phyloP scores from a whole-genome alignment of 2,888 invertebrate genomes.

The Phyllotreta cruciferae region DNA sequence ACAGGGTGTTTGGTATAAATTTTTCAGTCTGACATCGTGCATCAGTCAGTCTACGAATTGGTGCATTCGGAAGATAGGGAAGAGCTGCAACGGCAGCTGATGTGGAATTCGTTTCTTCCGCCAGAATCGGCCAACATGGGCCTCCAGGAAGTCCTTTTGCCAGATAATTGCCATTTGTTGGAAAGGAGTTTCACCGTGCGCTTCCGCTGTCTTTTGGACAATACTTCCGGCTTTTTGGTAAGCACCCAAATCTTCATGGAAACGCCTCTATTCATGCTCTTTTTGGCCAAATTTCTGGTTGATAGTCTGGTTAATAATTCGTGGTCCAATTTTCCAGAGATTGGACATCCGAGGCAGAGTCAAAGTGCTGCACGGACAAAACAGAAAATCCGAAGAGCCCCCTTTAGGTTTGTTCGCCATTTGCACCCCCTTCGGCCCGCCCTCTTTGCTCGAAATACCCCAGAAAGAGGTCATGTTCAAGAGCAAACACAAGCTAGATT shows the following conservation, averaged over 20 bases:
- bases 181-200: conserved; percentile 98
- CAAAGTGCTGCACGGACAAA: conserved; percentile 95
- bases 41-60: conserved; percentile 98
- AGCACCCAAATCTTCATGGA: conserved; percentile 53
- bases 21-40: conserved; percentile 97
- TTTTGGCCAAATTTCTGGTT: neutral
- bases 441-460: conserved; percentile 94
- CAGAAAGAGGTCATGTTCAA: conserved; percentile 99
- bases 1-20: conserved; percentile 23
- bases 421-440: conserved; percentile 98
- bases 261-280: neutral
- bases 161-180: conserved; percentile 87
- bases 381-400: conserved; percentile 91
- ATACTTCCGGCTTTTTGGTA: conserved; percentile 99
- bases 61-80: conserved; percentile 99
- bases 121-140: conserved; percentile 78
- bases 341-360: conserved; percentile 97
- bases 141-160: conserved; percentile 86
- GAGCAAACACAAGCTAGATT: conserved; percentile 98
- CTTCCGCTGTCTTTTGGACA: conserved; percentile 98
- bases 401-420: conserved; percentile 95
- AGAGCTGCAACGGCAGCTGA: conserved; percentile 92
- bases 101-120: conserved; percentile 94
- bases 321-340: conserved; percentile 71
- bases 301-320: neutral